Evolutionary conservation across 2,888 invertebrate genomes (phyloP).

Genomic region (Andrena dorsata): DNA sequence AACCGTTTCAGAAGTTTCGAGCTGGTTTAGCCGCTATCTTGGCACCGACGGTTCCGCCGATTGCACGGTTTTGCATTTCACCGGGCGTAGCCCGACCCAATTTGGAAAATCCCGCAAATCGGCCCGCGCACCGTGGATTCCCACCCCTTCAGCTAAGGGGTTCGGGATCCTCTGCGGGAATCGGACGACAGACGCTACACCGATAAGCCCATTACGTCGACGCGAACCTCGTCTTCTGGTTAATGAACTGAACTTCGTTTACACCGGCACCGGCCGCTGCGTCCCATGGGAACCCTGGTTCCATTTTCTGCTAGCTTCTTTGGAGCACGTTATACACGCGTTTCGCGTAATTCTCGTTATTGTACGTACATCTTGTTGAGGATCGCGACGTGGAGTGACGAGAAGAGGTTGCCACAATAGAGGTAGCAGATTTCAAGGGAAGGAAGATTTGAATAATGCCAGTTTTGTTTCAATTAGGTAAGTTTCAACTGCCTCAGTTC

Average conservation of each 20-base stretch:
- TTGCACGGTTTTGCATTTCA: slow-evolving; percentile 41
- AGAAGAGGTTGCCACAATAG: too few species aligned
- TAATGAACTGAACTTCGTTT: slow-evolving; percentile 44
- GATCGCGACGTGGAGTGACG: too few species aligned
- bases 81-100: slow-evolving; percentile 22
- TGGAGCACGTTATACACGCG: background rate
- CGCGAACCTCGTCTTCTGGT: slow-evolving; percentile 33
- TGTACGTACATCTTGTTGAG: too few species aligned
- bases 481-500: too few species aligned
- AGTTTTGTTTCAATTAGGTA: too few species aligned
- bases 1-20: slow-evolving; percentile 31
- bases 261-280: slow-evolving; percentile 1
- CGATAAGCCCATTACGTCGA: slow-evolving; percentile 48
- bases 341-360: too few species aligned
- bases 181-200: slow-evolving; percentile 24
- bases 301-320: background rate
- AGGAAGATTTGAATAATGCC: too few species aligned
- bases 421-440: too few species aligned
- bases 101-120: slow-evolving; percentile 52
- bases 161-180: slow-evolving; percentile 17
- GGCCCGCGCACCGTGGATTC: background rate
- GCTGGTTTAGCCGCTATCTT: slow-evolving; percentile 16
- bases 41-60: slow-evolving; percentile 40
- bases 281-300: background rate
- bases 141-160: background rate